Base-by-base conservation (phyloP, 2,888 invertebrate species). In the Apodemia hepburni region DNA sequence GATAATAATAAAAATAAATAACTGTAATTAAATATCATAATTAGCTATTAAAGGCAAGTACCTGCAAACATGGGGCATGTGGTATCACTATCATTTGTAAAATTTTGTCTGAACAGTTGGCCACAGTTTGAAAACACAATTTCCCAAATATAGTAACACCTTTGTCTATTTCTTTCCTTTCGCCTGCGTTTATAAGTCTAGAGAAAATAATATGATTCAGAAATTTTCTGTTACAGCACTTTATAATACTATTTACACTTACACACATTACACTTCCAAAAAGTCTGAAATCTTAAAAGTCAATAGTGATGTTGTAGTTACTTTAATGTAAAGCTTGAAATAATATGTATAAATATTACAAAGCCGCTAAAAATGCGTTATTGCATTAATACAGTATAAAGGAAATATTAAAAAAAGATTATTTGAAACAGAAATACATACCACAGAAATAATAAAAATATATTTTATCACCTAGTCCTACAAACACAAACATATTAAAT, bases 61-160 rank as follows among this genome's bases (percentile, higher is more conserved):
- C 96, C 93, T 97, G 95, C 74, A 98, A 88, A 74, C 96, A 95
- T 0, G 98, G 97, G 67, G 97, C 95, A 69, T 95, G 93, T 15
- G 96, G 95, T 58, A 96, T 94, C 61, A 98, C 93, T 68, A 93
- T 93, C 63, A 98, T 94, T 69, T 95, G 93, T 61, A 98, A 90
- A 68, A 96, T 92, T 70, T 94, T 93, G 78, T 97, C 96, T 17
- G 86, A 84, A 9, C 90, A 93, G 73, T 93, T 94, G 18, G 93
- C 84, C 68, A 92, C 76, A 49, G 76, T 70, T 2, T 74, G 65
- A 78, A 71, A 93, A 90, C 68, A 94, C 89, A 94, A 89, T 79
- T 94, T 95, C 7, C 95, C 95, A 61, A 87, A 83, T 66, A 95
- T 92, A 58, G 83, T 82, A 33, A 92, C 83, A 59, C 84, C 85